Conservation (phyloP, 2,888 invertebrate species). For the Kryphioiulus occultus region DNA sequence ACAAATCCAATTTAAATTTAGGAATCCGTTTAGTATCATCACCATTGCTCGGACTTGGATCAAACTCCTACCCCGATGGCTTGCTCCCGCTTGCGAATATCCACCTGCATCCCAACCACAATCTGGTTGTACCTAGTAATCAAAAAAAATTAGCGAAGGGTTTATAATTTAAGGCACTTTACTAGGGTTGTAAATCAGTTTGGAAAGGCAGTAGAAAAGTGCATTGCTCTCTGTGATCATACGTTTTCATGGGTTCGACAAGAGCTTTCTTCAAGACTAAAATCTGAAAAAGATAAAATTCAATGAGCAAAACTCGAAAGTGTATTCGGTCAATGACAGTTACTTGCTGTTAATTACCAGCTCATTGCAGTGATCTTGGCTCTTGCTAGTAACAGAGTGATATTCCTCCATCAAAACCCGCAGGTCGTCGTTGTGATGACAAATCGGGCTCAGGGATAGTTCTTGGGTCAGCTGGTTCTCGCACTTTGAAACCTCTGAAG, state of each 20-base stretch:
- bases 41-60: too few species aligned
- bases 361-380: conserved; percentile 57
- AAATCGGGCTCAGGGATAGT: conserved; percentile 62
- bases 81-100: conserved; percentile 62
- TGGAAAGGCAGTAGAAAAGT: neutral
- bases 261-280: conserved; percentile 46
- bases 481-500: conserved; percentile 50
- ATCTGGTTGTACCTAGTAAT: conserved; percentile 41
- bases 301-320: neutral
- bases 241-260: conserved; percentile 49
- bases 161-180: too few species aligned
- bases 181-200: neutral
- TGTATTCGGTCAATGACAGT: neutral
- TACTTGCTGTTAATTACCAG: conserved; percentile 52
- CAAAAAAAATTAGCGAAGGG: neutral
- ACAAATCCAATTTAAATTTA: neutral
- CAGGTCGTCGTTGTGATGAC: conserved; percentile 62
- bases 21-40: neutral
- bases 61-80: neutral
- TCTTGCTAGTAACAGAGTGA: conserved; percentile 64
- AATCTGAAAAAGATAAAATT: conserved; percentile 44
- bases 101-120: conserved; percentile 60
- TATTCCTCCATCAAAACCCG: conserved; percentile 64
- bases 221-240: neutral
- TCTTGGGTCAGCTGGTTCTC: conserved; percentile 64